Base-by-base conservation (phyloP, 2,113 vertebrate species). In the Neolamprologus falcicula region DNA sequence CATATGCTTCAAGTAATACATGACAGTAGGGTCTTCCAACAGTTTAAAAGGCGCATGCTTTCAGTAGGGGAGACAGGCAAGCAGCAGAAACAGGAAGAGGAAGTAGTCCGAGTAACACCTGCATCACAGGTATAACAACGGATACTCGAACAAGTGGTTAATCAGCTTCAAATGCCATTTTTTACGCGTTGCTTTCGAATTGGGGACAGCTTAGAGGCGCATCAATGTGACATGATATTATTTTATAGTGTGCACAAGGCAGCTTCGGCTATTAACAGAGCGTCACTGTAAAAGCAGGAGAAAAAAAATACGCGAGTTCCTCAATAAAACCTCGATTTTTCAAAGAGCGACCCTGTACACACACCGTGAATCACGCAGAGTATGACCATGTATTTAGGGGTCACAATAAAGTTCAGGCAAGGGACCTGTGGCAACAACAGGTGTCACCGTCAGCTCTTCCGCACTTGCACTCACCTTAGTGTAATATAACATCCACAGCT, bases 401-500 rank as follows among this genome's bases (percentile, higher is more conserved):
- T 76, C 79, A 17, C 10, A 80, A 42, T 45, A 83, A 92, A 94
- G 83, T 90, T 93, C 31, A 35, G 78, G 19, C 82, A 10, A 47
- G 61, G 66, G 19, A 89, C 28, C 84, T 26, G 83, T 84, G 42
- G 80, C 88, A 57, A 89, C 93, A 93, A 96, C 96, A 96, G 94
- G 95, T 97, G 96, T 96, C 93, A 85, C 53, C 66, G 83, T 83
- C 89, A 57, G 89, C 31, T 84, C 89, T 95, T 89, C 88, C 89
- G 93, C 83, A 90, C 92, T 88, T 6, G 76, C 90, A 86, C 97
- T 98, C 95, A 98, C 98, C 98, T 98, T 98, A 42, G 97, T 97
- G 94, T 97, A 97, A 93, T 97, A 98, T 9, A 97, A 97, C 97
- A 98, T 97, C 98, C 98, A 98, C 90, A 98, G 96, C 96, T 98